A percentile compares a stretch with the other conserved stretches of the same genome.
These are phyloP conservation scores for Aphis gossypii DNA, from an alignment of 1,140 invertebrate species.

Conservation along the genomic window DNA sequence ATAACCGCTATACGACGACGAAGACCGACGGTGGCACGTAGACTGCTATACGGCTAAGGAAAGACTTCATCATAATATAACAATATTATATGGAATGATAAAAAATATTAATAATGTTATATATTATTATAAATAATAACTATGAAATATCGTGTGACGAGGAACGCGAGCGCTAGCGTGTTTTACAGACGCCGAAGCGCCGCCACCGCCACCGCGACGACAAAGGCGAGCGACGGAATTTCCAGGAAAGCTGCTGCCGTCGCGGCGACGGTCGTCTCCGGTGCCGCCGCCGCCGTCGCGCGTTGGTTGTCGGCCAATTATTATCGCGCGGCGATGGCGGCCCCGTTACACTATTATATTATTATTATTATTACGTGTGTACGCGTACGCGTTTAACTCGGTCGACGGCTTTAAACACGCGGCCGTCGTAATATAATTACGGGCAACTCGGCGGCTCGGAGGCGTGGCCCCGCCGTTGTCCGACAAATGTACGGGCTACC, in stretches of 20 bases:
- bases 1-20: too few species aligned
- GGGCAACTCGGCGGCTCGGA: neutral
- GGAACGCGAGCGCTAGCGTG: neutral
- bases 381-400: neutral
- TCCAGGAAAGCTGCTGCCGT: neutral
- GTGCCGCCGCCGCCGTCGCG: neutral
- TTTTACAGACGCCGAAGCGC: neutral
- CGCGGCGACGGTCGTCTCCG: too few species aligned
- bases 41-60: too few species aligned
- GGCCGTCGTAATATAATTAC: neutral
- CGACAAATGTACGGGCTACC: slow-evolving; percentile 49
- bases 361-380: neutral
- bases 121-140: too few species aligned
- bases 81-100: too few species aligned
- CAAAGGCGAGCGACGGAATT: neutral
- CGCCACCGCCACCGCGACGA: neutral
- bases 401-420: neutral
- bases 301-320: slow-evolving; percentile 27
- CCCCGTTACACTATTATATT: neutral
- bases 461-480: slow-evolving; percentile 41
- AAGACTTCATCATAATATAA: too few species aligned
- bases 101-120: too few species aligned
- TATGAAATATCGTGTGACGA: neutral
- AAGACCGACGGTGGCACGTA: too few species aligned
- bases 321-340: slow-evolving; percentile 35